These are phyloP conservation scores for Pristionchus arcanus DNA, from an alignment of 2,888 invertebrate species.

Conservation along the genomic window DNA sequence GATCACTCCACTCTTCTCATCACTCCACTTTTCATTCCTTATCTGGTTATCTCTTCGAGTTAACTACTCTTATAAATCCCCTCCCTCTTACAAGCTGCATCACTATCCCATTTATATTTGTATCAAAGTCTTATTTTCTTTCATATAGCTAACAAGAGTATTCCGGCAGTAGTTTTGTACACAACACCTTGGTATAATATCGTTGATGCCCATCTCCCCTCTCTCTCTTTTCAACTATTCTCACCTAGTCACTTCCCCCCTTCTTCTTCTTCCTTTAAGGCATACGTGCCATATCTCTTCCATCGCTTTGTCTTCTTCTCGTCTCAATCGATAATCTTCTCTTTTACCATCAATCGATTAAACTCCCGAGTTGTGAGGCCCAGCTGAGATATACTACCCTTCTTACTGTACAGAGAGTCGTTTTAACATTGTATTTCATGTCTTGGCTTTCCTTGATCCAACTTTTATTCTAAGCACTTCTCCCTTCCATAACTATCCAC, in stretches of 20 bases:
- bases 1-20: background rate
- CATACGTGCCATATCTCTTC: conserved; percentile 25
- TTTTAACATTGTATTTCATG: conserved; percentile 21
- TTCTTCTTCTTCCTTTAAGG: background rate
- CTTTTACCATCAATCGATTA: background rate
- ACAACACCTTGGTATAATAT: background rate
- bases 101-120: conserved; percentile 32
- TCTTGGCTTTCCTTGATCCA: background rate
- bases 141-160: conserved; percentile 28
- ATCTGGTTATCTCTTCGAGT: background rate
- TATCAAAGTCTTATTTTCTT: conserved; percentile 24
- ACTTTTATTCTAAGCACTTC: background rate
- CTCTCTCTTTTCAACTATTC: conserved; percentile 9
- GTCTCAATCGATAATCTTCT: conserved; percentile 4
- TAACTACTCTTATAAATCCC: background rate
- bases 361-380: conserved; percentile 11
- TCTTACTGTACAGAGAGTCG: conserved; percentile 25
- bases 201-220: background rate
- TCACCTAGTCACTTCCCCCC: conserved; percentile 2
- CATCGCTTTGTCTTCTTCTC: conserved; percentile 14
- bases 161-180: conserved; percentile 33
- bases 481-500: background rate
- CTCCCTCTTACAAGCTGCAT: background rate
- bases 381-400: background rate
- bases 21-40: conserved; percentile 29